Base-by-base conservation (phyloP, 2,797 vertebrate genomes). In the Lacerta viridis region DNA sequence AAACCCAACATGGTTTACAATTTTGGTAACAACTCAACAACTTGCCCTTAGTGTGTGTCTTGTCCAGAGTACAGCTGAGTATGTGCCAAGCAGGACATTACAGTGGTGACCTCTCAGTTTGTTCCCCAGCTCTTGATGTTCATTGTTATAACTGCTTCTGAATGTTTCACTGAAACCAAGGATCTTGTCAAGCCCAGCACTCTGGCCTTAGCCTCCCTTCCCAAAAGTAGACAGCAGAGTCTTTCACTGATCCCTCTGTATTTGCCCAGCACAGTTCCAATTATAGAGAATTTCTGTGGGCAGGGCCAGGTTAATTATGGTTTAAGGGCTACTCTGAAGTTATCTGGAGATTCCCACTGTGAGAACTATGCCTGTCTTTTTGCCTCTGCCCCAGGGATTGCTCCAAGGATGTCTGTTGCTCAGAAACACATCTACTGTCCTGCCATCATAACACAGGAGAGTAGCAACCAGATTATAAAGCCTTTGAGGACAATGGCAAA, bases 361-460 rank as follows among this genome's bases (percentile, higher is more conserved):
- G 39, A 75, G 39, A 80, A 74, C 33, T n/a, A n/a, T 1, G 18
- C 29, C n/a, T 27, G 33, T 59, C 71, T 93, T 87, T 90, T 94
- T 91, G 59, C 91, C 91, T 89, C 91, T 89, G 90, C 89, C 89
- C 90, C 91, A 92, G 80, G 90, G 86, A 76, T 90, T 2, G 90
- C 59, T 86, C 18, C 93, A 94, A 93, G 92, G 93, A 92, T n/a
- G 91, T 91, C 92, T 91, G 87, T 81, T 86, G 85, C 93, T 91
- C 33, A 17, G 36, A 90, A 80, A 93, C 91, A 92, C 93, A 90
- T 92, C 94, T 90, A 76, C 1, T 27, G n/a, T 18, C n/a, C 55
- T 71, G 41, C 41, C 46, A 17, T 59, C 23, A 13, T 41, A 39
- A 68, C 64, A 33, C 29, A 41, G 25, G 36, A 29, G 39, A 41